These are phyloP conservation scores for Lucinisca nassula DNA, from an alignment of 2,888 invertebrate species.

Conservation along the genomic window DNA sequence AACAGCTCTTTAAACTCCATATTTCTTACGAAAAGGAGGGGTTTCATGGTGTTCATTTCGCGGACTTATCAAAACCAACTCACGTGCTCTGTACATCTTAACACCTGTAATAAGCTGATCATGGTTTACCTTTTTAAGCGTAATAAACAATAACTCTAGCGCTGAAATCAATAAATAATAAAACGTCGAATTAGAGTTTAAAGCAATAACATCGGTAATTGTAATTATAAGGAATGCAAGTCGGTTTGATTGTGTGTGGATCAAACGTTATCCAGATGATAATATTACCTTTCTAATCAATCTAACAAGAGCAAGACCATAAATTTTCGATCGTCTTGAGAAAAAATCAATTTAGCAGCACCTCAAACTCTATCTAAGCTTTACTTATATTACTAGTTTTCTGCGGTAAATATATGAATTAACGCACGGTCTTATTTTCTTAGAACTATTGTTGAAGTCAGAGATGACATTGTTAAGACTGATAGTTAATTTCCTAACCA, in stretches of 20 bases:
- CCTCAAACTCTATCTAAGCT: neutral
- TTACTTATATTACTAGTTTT: neutral
- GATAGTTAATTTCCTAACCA: no score
- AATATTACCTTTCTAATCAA: constrained; percentile 10
- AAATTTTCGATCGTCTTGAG: neutral
- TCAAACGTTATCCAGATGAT: neutral
- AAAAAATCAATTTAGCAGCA: constrained; percentile 10
- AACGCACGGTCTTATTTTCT: neutral
- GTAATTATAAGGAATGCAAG: neutral
- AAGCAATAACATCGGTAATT: neutral
- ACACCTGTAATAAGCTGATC: no score
- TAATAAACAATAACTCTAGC: neutral
- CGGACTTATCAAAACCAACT: no score
- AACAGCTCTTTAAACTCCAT: no score
- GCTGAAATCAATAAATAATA: neutral
- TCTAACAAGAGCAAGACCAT: neutral
- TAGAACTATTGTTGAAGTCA: neutral
- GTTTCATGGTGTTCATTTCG: no score
- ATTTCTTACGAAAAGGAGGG: no score
- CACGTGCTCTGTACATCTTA: no score
- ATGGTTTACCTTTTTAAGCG: no score
- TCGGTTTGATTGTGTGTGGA: neutral
- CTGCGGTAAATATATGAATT: neutral
- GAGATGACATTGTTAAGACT: neutral
- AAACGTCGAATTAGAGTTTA: neutral